Evolutionary conservation across 1,140 invertebrate species (phyloP).

Genomic region (Cotesia vestalis): DNA sequence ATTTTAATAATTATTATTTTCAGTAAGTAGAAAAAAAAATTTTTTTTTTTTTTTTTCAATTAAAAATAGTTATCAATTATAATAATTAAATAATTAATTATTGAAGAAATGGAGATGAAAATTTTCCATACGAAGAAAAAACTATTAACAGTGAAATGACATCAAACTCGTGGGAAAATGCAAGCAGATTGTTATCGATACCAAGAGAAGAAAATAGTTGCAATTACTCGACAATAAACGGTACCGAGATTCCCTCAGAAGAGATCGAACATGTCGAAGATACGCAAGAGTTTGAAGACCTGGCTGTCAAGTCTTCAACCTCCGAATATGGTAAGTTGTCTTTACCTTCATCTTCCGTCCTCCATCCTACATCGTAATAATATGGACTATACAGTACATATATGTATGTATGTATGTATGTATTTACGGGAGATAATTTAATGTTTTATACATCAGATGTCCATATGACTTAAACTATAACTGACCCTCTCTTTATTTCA

Average conservation of each 20-base stretch:
- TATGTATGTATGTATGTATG: too few relatives aligned
- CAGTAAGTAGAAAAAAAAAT: too few relatives aligned
- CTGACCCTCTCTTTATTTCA: slow-evolving; percentile 39
- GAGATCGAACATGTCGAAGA: slow-evolving; percentile 4
- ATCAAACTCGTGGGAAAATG: too few relatives aligned
- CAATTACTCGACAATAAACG: slow-evolving; percentile 15
- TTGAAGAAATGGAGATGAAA: too few relatives aligned
- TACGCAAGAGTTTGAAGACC: not conserved
- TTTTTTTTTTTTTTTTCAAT: too few relatives aligned
- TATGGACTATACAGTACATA: too few relatives aligned
- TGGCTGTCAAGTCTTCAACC: slow-evolving; percentile 9
- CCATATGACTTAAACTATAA: slow-evolving; percentile 46
- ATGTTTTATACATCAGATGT: slow-evolving; percentile 46
- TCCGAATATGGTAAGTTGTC: slow-evolving; percentile 36
- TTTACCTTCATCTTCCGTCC: not conserved
- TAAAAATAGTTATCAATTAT: too few relatives aligned
- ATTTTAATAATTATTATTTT: too few relatives aligned
- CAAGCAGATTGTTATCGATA: not conserved
- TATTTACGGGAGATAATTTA: slow-evolving; percentile 35
- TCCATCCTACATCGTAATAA: too few relatives aligned
- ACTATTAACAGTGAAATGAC: too few relatives aligned
- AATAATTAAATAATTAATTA: too few relatives aligned
- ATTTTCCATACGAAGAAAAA: too few relatives aligned
- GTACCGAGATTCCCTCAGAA: slow-evolving; percentile 19
- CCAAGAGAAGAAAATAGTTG: slow-evolving; percentile 5